Conservation (phyloP, 2,797 vertebrate genomes). For the Crenichthys baileyi region DNA sequence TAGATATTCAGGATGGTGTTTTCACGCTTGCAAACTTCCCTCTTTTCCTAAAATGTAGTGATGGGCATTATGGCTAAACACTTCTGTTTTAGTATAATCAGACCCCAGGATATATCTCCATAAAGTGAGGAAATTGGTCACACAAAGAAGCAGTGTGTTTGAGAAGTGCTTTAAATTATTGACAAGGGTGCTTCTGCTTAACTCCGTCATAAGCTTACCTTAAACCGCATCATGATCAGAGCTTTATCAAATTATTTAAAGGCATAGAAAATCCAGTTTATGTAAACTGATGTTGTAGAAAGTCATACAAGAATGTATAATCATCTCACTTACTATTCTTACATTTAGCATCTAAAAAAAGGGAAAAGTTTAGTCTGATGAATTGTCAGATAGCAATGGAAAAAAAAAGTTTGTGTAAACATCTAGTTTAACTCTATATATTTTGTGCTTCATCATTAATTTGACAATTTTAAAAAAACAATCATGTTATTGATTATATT, state of each 20-base stretch:
- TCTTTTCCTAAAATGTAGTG: background rate
- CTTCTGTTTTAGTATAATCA: background rate
- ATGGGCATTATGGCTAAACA: background rate
- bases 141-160: background rate
- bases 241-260: background rate
- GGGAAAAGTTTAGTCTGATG: background rate
- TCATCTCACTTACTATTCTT: background rate
- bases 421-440: background rate
- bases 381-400: background rate
- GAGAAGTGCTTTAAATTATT: background rate
- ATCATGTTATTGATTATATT: background rate
- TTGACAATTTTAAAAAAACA: background rate
- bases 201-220: background rate
- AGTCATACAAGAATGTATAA: background rate
- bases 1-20: background rate
- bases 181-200: background rate
- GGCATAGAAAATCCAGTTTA: background rate
- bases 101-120: background rate
- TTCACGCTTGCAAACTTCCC: background rate
- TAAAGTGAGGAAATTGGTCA: background rate
- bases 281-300: background rate
- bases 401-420: background rate
- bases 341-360: background rate
- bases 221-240: background rate
- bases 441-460: slow-evolving; percentile 14